A percentile compares a stretch with the other conserved stretches of the same genome.
Evolutionary conservation across 2,888 invertebrate species (phyloP).

Genomic region (Drosophila kuntzei): DNA sequence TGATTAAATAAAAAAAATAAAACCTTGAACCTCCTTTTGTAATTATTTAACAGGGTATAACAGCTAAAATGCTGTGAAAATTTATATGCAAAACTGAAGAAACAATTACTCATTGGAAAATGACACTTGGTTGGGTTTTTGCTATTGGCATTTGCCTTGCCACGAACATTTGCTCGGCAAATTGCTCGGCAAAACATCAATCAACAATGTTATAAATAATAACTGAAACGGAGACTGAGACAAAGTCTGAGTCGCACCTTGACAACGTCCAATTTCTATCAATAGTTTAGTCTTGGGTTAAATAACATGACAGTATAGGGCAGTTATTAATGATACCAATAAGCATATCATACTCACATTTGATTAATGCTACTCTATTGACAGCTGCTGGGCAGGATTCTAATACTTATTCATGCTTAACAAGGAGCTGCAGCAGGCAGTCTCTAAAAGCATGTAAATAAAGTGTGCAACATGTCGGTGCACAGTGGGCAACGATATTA

Average conservation of each 20-base stretch:
- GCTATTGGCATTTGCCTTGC: slow-evolving; percentile 1
- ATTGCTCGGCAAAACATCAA: slow-evolving; percentile 33
- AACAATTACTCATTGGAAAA: slow-evolving; percentile 45
- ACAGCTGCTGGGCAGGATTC: slow-evolving; percentile 1
- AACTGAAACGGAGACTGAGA: neutral
- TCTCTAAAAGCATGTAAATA: slow-evolving; percentile 17
- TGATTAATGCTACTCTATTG: slow-evolving; percentile 46
- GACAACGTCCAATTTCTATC: slow-evolving; percentile 40
- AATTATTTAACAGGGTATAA: neutral
- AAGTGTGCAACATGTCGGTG: slow-evolving; percentile 35
- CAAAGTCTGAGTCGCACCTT: neutral
- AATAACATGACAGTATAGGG: slow-evolving; percentile 56
- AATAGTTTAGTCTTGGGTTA: slow-evolving; percentile 57
- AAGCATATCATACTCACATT: slow-evolving; percentile 33
- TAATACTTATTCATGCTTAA: slow-evolving; percentile 15
- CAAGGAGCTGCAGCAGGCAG: slow-evolving; percentile 25
- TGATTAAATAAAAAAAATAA: too few species aligned
- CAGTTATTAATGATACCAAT: slow-evolving; percentile 64
- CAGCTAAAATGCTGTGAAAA: slow-evolving; percentile 4
- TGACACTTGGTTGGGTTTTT: slow-evolving; percentile 21
- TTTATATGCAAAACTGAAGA: slow-evolving; percentile 1
- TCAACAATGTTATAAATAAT: slow-evolving; percentile 34
- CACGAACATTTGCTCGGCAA: neutral
- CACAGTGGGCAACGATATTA: neutral
- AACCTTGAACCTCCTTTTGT: neutral